Conservation (phyloP, 2,888 invertebrate genomes). For the Tolmerus cingulatus region DNA sequence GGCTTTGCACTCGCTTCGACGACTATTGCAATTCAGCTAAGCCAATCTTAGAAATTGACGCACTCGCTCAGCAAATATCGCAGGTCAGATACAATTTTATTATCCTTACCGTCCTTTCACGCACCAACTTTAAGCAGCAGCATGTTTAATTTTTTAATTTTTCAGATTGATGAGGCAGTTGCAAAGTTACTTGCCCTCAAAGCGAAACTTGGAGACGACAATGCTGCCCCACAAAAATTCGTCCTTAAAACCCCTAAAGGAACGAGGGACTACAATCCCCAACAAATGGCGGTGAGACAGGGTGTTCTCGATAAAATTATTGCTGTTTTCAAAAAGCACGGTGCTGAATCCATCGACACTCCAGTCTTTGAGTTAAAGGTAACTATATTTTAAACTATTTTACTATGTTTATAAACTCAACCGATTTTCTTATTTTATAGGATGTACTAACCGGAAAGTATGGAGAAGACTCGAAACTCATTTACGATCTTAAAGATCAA, state of each 20-base stretch:
- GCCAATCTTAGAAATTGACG: constrained; percentile 56
- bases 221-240: constrained; percentile 75
- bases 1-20: not conserved
- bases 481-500: constrained; percentile 98
- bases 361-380: constrained; percentile 98
- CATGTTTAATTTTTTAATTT: constrained; percentile 44
- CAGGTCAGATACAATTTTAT: constrained; percentile 58
- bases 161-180: constrained; percentile 86
- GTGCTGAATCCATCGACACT: constrained; percentile 97
- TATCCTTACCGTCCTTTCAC: not conserved
- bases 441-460: constrained; percentile 98
- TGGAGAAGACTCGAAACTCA: constrained; percentile 98
- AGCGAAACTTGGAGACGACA: constrained; percentile 73
- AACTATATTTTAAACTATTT: constrained; percentile 47
- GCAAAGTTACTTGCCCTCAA: constrained; percentile 82
- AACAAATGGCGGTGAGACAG: constrained; percentile 93
- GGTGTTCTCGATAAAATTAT: constrained; percentile 86
- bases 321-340: constrained; percentile 92
- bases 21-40: constrained; percentile 41
- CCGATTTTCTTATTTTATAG: constrained; percentile 63
- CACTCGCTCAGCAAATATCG: constrained; percentile 57
- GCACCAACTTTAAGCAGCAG: not conserved
- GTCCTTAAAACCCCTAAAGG: constrained; percentile 91
- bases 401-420: not conserved
- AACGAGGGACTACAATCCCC: constrained; percentile 92